Evolutionary conservation across 1,140 invertebrate genomes (phyloP), one percentile per base, ranked within the genome.

Genomic region (Oreohelix idahoensis): DNA sequence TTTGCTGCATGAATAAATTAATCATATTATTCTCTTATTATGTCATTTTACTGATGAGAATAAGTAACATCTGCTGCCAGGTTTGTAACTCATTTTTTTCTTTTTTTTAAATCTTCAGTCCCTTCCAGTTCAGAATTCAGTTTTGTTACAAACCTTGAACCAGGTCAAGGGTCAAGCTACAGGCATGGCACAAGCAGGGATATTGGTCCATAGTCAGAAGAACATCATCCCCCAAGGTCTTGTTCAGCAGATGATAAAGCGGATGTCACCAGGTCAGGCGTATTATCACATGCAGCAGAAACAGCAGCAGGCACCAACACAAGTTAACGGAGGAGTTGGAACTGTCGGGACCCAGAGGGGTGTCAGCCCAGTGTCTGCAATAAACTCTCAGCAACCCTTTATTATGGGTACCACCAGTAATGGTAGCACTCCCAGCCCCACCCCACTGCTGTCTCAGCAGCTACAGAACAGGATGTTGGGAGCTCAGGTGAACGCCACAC

Each of bases 211-310:
- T 26, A 45, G 39, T 51, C 42, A 49, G n/a, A 71, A 71, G 42
- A 69, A 36, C 20, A 66, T 81, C 8, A 74, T 78, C 92, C 80
- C 93, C 89, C 87, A 93, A 49, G 87, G 86, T 87, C 95, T 94
- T 84, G 95, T 96, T 92, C 96, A 96, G 92, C 96, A 97, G 91
- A 95, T 96, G 92, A 94, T 97, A 88, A 97, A 97, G 91, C 94
- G 96, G 83, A 97, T 97, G 94, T 97, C 96, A 38, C 82, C 79
- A 15, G 66, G 77, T 45, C 84, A 85, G 73, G 26, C 81, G 36
- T 84, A 75, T 53, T 75, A 76, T 29, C 51, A 51, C 23, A 81
- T 85, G 74, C 83, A 86, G 66, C 81, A 85, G 75, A 86, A 86
- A 84, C 1, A 66, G 63, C 63, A 66, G 5, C 63, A 66, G 63